Evolutionary conservation across 2,888 invertebrate species (phyloP).

Genomic region (Pristionchus maxplancki): DNA sequence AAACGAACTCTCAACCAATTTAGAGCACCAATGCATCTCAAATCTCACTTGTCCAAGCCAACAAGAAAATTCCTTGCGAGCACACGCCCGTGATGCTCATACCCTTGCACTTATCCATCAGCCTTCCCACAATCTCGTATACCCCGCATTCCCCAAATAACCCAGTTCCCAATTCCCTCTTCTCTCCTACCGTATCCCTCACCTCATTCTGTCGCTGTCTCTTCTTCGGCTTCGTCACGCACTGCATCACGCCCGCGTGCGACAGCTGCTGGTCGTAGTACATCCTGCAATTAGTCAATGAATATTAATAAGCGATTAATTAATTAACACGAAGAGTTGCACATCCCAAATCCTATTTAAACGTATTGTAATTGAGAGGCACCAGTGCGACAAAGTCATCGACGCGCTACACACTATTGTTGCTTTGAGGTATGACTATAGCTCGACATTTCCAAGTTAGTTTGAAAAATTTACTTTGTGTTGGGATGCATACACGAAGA

Average conservation of each 20-base stretch:
- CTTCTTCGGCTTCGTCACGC: constrained; percentile 82
- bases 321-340: no score
- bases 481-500: no score
- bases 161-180: background rate
- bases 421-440: background rate
- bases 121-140: no score
- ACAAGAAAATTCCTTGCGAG: background rate
- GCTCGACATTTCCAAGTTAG: background rate
- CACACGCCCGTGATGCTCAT: background rate
- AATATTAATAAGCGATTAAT: no score
- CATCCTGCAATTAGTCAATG: no score
- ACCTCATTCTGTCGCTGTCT: constrained; percentile 82
- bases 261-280: constrained; percentile 92
- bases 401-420: no score
- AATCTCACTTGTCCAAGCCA: background rate
- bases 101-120: background rate
- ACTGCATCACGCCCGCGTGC: constrained; percentile 89
- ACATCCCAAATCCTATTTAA: no score
- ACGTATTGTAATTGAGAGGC: no score
- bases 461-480: background rate
- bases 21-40: background rate
- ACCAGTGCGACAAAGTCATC: no score
- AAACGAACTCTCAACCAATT: background rate
- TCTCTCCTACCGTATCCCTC: background rate
- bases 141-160: no score